phyloP scores from a whole-genome alignment of 2,797 vertebrate species.

The Urocyon cinereoargenteus region DNA sequence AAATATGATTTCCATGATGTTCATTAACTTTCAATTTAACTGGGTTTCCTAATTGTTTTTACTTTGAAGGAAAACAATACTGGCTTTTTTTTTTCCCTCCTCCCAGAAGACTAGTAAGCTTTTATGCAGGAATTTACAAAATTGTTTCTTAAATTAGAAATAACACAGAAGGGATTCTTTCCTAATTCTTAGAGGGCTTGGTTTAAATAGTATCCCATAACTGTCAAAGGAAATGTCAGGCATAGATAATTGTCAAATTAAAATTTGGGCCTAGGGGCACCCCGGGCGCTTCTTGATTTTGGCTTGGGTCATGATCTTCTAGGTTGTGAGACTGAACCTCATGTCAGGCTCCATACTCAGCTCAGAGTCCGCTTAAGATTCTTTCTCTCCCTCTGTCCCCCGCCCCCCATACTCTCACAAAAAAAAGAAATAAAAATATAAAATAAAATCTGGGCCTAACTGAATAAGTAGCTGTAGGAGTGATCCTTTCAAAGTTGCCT shows the following conservation, averaged over 20 bases:
- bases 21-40: background rate
- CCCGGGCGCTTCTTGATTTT: background rate
- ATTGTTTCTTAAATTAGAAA: conserved; percentile 47
- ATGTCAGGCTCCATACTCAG: background rate
- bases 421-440: background rate
- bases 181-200: conserved; percentile 25
- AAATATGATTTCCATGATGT: background rate
- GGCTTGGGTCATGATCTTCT: background rate
- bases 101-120: background rate
- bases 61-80: conserved; percentile 11
- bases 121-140: conserved; percentile 36
- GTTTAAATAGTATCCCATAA: background rate
- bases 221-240: background rate
- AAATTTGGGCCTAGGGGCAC: background rate
- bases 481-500: background rate
- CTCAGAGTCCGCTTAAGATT: background rate
- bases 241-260: background rate
- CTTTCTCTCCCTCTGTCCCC: background rate
- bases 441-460: background rate
- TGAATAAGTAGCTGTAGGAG: background rate
- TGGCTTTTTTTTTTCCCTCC: background rate
- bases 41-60: background rate
- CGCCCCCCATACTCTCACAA: background rate
- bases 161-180: background rate
- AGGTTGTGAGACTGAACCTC: background rate